Evolutionary conservation across 2,797 vertebrate species (phyloP).

Genomic region (Oceanodroma leucorhoa): DNA sequence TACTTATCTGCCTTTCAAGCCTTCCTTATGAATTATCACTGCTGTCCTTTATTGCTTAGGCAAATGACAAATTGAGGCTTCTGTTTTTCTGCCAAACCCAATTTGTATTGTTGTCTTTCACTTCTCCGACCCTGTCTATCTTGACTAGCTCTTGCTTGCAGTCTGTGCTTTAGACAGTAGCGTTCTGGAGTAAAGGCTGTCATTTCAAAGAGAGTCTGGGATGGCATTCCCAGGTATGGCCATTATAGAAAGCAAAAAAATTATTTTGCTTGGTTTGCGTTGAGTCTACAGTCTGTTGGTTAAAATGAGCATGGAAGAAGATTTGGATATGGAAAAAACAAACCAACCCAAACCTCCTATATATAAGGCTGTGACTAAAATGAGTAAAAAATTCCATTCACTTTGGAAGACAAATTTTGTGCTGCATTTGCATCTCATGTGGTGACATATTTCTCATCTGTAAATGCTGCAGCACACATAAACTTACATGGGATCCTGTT

Average conservation of each 20-base stretch:
- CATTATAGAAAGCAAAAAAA: neutral
- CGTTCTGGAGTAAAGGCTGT: neutral
- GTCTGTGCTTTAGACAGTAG: neutral
- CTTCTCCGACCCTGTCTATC: neutral
- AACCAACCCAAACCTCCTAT: neutral
- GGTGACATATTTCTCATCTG: neutral
- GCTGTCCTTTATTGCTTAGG: neutral
- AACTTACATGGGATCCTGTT: neutral
- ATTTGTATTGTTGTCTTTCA: neutral
- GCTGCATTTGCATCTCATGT: neutral
- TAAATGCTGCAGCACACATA: neutral
- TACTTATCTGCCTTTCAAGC: neutral
- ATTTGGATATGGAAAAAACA: neutral
- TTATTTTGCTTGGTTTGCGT: neutral
- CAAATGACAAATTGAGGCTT: slow-evolving; percentile 1
- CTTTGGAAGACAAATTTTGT: neutral
- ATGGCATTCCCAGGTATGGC: neutral
- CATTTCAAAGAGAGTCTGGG: neutral
- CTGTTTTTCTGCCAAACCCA: neutral
- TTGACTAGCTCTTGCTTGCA: neutral
- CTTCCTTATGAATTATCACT: neutral
- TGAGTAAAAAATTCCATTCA: neutral
- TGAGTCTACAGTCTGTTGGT: neutral
- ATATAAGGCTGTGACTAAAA: neutral
- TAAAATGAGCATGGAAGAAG: neutral